Evolutionary conservation across 2,888 invertebrate genomes (phyloP).

Genomic region (Agrochola lota): DNA sequence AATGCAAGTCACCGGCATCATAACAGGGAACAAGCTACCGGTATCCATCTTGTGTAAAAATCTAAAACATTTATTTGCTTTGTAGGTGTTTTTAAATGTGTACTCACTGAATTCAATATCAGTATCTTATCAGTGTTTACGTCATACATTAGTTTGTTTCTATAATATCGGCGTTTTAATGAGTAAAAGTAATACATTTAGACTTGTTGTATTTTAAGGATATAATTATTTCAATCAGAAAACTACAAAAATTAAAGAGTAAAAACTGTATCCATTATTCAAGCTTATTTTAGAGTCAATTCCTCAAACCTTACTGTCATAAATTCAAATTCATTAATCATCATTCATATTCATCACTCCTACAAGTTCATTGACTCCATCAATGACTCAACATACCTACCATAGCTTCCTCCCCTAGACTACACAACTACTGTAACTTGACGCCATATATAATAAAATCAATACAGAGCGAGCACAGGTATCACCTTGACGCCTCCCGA

Average conservation of each 20-base stretch:
- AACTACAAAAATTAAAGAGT: neutral
- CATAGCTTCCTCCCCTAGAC: constrained; percentile 19
- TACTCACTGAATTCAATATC: neutral
- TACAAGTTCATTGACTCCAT: constrained; percentile 20
- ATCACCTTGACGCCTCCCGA: constrained; percentile 42
- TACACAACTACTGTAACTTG: constrained; percentile 12
- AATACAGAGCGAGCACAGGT: constrained; percentile 33
- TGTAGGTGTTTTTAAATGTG: neutral
- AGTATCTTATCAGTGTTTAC: constrained; percentile 6
- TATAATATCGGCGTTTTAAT: neutral
- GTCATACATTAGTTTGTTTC: neutral
- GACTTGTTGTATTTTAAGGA: neutral
- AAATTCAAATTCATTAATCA: constrained; percentile 8
- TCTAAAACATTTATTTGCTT: neutral
- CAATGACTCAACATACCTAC: constrained; percentile 31
- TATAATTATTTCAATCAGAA: neutral
- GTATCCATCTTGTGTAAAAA: neutral
- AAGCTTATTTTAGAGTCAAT: neutral
- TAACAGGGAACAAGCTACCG: neutral
- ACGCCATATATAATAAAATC: constrained; percentile 51
- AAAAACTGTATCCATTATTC: neutral
- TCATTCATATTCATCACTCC: constrained; percentile 8
- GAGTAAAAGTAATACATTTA: neutral
- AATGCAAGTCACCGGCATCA: neutral
- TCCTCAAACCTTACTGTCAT: constrained; percentile 11